A percentile compares a stretch with the other conserved stretches of the same genome.
Evolutionary conservation across 2,113 vertebrate genomes (phyloP).

Genomic region (Amazona vittata): DNA sequence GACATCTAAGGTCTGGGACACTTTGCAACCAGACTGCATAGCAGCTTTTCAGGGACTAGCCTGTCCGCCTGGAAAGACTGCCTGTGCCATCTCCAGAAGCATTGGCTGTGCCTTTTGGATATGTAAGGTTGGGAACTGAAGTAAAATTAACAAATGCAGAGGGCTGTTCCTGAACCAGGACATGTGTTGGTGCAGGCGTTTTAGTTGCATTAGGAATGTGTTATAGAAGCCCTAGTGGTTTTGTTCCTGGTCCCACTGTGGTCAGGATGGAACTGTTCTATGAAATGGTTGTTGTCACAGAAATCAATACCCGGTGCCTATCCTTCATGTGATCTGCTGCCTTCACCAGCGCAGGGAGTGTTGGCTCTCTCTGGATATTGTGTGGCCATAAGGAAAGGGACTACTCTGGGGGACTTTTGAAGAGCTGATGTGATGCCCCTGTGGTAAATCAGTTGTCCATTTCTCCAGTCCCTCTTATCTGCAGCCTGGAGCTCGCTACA

Average conservation of each 20-base stretch:
- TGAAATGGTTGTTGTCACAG: neutral
- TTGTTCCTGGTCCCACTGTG: neutral
- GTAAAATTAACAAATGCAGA: neutral
- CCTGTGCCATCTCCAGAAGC: neutral
- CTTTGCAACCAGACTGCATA: neutral
- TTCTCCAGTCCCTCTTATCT: neutral
- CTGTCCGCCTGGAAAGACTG: neutral
- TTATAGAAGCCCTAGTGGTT: neutral
- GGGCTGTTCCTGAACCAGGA: neutral
- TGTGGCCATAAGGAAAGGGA: neutral
- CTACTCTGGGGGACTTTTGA: neutral
- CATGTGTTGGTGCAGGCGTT: neutral
- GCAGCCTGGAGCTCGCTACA: neutral
- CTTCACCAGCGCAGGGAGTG: neutral
- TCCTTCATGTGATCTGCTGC: neutral
- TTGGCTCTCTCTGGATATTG: neutral
- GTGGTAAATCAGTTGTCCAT: neutral
- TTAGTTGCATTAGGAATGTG: neutral
- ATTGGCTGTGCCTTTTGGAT: neutral
- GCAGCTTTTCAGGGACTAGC: neutral
- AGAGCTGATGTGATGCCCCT: neutral
- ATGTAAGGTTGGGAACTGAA: neutral
- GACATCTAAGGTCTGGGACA: neutral
- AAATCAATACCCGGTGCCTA: fast-evolving
- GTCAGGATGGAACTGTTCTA: neutral